Conservation (phyloP, 2,888 invertebrate genomes). For the Terebella lapidaria region DNA sequence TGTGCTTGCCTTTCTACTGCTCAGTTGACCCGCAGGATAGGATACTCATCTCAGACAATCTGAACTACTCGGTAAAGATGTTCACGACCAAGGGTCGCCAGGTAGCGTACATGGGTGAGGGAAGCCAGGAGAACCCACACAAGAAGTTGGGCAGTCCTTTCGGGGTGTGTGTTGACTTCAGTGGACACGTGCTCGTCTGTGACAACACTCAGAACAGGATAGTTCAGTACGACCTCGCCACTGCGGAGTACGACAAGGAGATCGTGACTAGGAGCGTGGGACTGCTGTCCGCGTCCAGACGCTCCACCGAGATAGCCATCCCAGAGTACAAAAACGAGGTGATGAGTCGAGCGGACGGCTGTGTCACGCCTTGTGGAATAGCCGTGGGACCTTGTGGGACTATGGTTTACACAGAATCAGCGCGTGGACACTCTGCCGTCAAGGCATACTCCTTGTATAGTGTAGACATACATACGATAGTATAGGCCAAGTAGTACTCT, state of each 20-base stretch:
- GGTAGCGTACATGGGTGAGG: conserved; percentile 18
- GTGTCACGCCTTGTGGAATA: conserved; percentile 15
- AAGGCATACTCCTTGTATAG: neutral
- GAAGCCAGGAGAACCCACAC: conserved; percentile 13
- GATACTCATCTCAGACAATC: conserved; percentile 37
- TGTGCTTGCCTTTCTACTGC: conserved; percentile 17
- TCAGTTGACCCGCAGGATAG: conserved; percentile 11
- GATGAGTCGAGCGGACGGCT: conserved; percentile 7
- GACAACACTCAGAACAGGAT: conserved; percentile 16
- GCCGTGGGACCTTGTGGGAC: conserved; percentile 15
- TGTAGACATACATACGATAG: neutral
- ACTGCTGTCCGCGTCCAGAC: neutral
- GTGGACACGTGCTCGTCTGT: conserved; percentile 14
- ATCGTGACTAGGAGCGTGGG: neutral
- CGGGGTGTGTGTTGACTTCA: conserved; percentile 16
- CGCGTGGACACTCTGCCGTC: neutral
- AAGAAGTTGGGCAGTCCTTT: conserved; percentile 21
- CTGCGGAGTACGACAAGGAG: neutral
- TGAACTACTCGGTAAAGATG: conserved; percentile 33
- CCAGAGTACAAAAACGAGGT: conserved; percentile 1
- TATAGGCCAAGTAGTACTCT: too few relatives aligned
- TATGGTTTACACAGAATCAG: conserved; percentile 17
- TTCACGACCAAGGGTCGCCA: conserved; percentile 29
- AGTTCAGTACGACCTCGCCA: neutral
- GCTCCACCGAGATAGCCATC: neutral